phyloP scores from a whole-genome alignment of 2,888 invertebrate species.

The Parasteatoda lunata region DNA sequence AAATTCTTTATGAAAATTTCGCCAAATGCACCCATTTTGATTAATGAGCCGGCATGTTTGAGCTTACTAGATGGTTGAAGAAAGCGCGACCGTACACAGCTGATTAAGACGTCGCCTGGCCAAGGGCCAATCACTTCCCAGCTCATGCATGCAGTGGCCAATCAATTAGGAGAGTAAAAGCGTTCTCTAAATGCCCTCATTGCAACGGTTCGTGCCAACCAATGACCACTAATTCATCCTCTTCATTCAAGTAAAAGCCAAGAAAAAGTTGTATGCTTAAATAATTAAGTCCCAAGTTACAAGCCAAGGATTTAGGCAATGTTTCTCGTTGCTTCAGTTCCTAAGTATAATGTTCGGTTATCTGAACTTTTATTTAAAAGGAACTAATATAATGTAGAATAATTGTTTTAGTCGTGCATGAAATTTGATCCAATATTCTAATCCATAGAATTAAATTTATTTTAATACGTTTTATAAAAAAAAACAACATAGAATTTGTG shows the following conservation, averaged over 20 bases:
- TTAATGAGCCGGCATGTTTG: constrained; percentile 62
- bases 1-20: constrained; percentile 42
- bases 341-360: too few species aligned
- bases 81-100: constrained; percentile 47
- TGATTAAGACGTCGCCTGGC: constrained; percentile 62
- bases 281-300: constrained; percentile 41
- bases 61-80: constrained; percentile 34
- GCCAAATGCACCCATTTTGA: constrained; percentile 57
- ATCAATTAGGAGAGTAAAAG: constrained; percentile 60
- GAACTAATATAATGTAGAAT: too few species aligned
- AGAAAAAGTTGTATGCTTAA: constrained; percentile 51
- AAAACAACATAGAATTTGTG: too few species aligned
- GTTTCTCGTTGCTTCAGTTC: too few species aligned
- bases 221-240: constrained; percentile 58
- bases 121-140: constrained; percentile 58
- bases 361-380: too few species aligned
- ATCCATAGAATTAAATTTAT: too few species aligned
- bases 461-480: too few species aligned
- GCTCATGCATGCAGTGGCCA: constrained; percentile 64
- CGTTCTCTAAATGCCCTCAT: constrained; percentile 39
- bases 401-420: too few species aligned
- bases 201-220: constrained; percentile 42
- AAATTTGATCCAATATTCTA: too few species aligned
- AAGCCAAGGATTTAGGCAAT: too few species aligned
- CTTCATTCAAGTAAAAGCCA: constrained; percentile 46